Evolutionary conservation across 2,888 invertebrate species (phyloP), one percentile per base, ranked within the genome.

Genomic region (Acleris holmiana): DNA sequence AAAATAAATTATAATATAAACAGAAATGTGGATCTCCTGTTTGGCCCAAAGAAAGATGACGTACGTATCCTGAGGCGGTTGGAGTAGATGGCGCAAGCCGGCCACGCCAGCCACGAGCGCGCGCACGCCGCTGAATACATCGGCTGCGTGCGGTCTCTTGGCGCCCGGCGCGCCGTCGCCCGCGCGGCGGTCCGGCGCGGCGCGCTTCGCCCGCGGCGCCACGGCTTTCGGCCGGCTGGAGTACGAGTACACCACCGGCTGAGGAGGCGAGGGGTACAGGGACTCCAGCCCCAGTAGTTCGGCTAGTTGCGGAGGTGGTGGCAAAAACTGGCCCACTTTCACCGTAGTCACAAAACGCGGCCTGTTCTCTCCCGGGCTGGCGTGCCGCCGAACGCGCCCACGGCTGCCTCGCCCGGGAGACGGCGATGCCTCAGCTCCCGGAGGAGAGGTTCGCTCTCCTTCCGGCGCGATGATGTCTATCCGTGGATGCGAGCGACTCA

Each of bases 331-430:
- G 2, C 97, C 97, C 58, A 94, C 94, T 73, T 95, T 96, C 49
- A 97, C 97, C 0, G 97, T 97, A 10, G 96, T 97, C 69, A 97
- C 95, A 79, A 97, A 97, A 10, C 96, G 94, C 66, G 94, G 94
- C 67, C 83, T 83, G 25, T 85, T 86, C 2, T 85, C 85, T 47
- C 60, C 61, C 6, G 61, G 68, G 74, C 18, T 76, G 68, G 21
- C 72, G 73, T 10, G 70, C 69, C n/a, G 69, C 58, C 64, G 69
- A 70, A 56, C 73, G 76, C 61, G 73, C 61, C n/a, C 75, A 70
- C 59, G 76, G 69, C 54, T 76, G 69, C 62, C 56, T 19, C 70
- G 69, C 51, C 77, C 78, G 13, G 78, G 79, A 48, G 77, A 77
- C 7, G 84, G 81, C 2, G 80, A 79, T 55, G 79, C 79, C 25